These are phyloP conservation scores for Epinephelus coioides DNA, from an alignment of 2,797 vertebrate species.

Conservation along the genomic window DNA sequence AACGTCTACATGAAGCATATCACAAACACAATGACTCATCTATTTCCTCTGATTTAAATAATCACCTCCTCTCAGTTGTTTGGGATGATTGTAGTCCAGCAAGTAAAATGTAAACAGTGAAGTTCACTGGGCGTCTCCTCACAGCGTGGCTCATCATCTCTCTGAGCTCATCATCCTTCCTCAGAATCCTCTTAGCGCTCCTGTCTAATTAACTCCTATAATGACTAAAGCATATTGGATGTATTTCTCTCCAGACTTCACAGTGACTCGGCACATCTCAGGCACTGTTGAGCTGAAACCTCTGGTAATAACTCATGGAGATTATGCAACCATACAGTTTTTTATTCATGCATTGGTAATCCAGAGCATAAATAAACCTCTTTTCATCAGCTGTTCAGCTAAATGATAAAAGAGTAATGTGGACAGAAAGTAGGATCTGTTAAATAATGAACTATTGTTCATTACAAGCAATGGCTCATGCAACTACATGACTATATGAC, in stretches of 20 bases:
- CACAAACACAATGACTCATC: slow-evolving; percentile 55
- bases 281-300: slow-evolving; percentile 29
- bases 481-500: neutral
- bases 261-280: slow-evolving; percentile 19
- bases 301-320: slow-evolving; percentile 23
- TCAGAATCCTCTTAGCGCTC: slow-evolving; percentile 37
- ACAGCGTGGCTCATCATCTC: slow-evolving; percentile 45
- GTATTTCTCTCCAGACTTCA: slow-evolving; percentile 42
- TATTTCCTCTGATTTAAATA: slow-evolving; percentile 26
- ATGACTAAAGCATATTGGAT: slow-evolving; percentile 42
- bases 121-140: slow-evolving; percentile 35
- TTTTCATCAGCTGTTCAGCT: slow-evolving; percentile 31
- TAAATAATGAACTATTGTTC: slow-evolving; percentile 2
- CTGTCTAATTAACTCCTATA: slow-evolving; percentile 64
- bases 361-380: slow-evolving; percentile 42
- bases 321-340: slow-evolving; percentile 13
- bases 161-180: slow-evolving; percentile 44
- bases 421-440: slow-evolving; percentile 5
- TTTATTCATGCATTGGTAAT: slow-evolving; percentile 42
- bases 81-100: slow-evolving; percentile 9
- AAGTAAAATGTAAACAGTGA: slow-evolving; percentile 23
- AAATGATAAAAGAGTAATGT: slow-evolving; percentile 36
- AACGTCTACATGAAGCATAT: slow-evolving; percentile 6
- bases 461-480: neutral
- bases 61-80: slow-evolving; percentile 35